Conservation (phyloP, 2,797 vertebrate species). For the Gephyroberyx darwinii region DNA sequence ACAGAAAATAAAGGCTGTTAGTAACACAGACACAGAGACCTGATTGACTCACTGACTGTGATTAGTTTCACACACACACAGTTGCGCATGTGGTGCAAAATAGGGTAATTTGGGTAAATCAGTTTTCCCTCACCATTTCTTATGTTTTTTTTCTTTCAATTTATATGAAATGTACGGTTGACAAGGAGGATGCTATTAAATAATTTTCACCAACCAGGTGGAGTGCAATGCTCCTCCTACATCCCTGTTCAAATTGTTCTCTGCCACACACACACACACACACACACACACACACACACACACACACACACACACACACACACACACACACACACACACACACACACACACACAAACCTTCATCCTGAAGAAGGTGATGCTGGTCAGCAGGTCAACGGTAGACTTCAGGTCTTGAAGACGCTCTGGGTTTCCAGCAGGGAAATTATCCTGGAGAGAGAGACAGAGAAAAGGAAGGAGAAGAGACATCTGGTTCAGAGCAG, state of each 20-base stretch:
- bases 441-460: constrained; percentile 87
- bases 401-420: constrained; percentile 96
- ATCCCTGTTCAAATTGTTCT: neutral
- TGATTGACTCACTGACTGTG: too few species aligned
- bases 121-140: constrained; percentile 23
- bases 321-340: constrained; percentile 22
- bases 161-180: neutral
- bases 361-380: constrained; percentile 98
- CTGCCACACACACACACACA: neutral
- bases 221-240: neutral
- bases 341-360: constrained; percentile 83
- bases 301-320: constrained; percentile 1
- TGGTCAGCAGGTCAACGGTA: constrained; percentile 95
- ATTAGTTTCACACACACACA: too few species aligned
- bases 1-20: neutral
- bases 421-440: constrained; percentile 93
- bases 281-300: constrained; percentile 22
- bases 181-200: neutral
- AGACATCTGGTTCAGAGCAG: constrained; percentile 23
- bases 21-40: too few species aligned
- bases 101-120: too few species aligned
- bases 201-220: neutral
- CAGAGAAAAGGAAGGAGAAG: constrained; percentile 27
- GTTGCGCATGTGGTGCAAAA: too few species aligned
- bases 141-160: constrained; percentile 11